phyloP scores from a whole-genome alignment of 2,888 invertebrate species.

The Zygaena filipendulae region DNA sequence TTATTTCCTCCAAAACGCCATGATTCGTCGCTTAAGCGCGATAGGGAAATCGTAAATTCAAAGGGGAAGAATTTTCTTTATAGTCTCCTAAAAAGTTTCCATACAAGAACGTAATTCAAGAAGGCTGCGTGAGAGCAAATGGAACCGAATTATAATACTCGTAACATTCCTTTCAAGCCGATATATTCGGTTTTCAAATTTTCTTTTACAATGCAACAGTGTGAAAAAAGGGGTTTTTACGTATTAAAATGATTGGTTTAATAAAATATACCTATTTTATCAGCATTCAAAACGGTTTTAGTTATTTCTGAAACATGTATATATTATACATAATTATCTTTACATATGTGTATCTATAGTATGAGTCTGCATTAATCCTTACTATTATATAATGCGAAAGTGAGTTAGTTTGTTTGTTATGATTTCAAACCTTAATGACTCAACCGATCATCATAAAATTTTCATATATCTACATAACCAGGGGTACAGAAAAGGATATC shows the following conservation, averaged over 20 bases:
- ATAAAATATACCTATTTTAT: no score
- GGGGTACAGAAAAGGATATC: not conserved
- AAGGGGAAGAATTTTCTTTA: conserved; percentile 55
- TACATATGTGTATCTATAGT: no score
- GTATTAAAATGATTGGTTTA: conserved; percentile 51
- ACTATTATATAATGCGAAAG: no score
- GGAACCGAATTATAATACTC: conserved; percentile 50
- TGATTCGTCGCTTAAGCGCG: conserved; percentile 58
- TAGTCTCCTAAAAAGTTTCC: conserved; percentile 50
- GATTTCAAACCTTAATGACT: no score
- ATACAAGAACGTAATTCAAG: conserved; percentile 44
- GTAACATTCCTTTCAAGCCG: no score
- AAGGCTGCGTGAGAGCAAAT: conserved; percentile 41
- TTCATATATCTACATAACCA: no score
- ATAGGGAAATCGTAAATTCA: conserved; percentile 61
- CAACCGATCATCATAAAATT: no score
- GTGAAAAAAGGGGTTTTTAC: conserved; percentile 42
- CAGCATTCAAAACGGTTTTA: no score
- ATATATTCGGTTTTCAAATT: conserved; percentile 47
- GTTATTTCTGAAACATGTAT: no score
- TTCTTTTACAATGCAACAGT: conserved; percentile 44
- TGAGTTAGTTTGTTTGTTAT: no score
- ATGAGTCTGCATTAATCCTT: no score
- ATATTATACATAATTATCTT: no score
- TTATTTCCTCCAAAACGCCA: conserved; percentile 53